Base-by-base conservation (phyloP, 2,797 vertebrate species). In the Poeciliopsis presidionis region DNA sequence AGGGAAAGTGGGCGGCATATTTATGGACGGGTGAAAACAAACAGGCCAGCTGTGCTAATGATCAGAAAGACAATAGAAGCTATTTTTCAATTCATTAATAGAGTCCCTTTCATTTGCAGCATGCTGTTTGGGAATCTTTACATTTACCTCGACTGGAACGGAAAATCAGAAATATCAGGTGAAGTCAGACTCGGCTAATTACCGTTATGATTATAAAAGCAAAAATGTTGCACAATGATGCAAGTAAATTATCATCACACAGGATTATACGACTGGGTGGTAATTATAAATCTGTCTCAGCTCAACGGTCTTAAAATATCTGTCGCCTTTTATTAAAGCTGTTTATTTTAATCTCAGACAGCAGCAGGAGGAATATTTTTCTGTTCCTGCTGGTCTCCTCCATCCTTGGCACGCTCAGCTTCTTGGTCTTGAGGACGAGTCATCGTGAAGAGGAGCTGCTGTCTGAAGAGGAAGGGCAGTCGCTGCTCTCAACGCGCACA, bases 61-160 rank as follows among this genome's bases (percentile, higher is more conserved):
- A 69, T 43, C 22, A 69, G 39, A 43, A 69, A 43, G 22, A 69
- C 22, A 69, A 69, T 5, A 69, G 20, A n/a, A 43, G 65, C 65
- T 25, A n/a, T n/a, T 67, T 67, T 51, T 53, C 39, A 4, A 13
- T 78, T 14, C 12, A 75, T 81, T 78, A 25, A 46, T 67, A 63
- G 0, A 18, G 4, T 82, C 71, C 1, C 14, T 80, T 49, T 86
- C 28, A 30, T 88, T 90, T 81, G 41, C 94, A 96, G 96, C 90
- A 96, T 96, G 96, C 41, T 96, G 79, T 96, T 96, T 91, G 96
- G 96, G n/a, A 96, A 96, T 90, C 94, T 96, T 55, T 96, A 95
- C 88, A 94, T 96, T 88, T 96, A 96, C 85, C 89, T 96, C 57
- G 95, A 95, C 80, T 96, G 96, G 96, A 95, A 94, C n/a, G 95